phyloP scores from a whole-genome alignment of 2,888 invertebrate genomes.

The Drosophila flavopinicola region DNA sequence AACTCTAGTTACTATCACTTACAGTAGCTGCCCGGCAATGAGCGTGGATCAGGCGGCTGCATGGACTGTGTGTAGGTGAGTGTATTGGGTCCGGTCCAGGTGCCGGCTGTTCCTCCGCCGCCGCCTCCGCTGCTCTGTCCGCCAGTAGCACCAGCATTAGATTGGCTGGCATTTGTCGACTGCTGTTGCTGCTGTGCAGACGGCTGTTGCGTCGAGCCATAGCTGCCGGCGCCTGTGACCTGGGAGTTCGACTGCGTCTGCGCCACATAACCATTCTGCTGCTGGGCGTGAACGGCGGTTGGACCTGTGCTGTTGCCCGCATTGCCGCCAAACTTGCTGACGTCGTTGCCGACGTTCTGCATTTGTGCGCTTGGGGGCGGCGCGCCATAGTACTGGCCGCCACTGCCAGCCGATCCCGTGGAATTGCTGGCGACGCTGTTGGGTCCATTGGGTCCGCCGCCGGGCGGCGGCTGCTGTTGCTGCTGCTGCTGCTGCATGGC shows the following conservation, averaged over 20 bases:
- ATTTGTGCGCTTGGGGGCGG: slow-evolving; percentile 78
- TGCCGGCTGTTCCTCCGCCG: slow-evolving; percentile 85
- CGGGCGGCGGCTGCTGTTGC: slow-evolving; percentile 64
- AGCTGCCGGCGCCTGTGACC: slow-evolving; percentile 52
- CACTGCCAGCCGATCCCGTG: slow-evolving; percentile 55
- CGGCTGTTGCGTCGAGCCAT: slow-evolving; percentile 53
- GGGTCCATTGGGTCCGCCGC: slow-evolving; percentile 65
- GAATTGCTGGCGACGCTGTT: slow-evolving; percentile 58
- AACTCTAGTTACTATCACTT: too few species aligned
- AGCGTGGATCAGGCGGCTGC: slow-evolving; percentile 89
- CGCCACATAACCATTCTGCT: slow-evolving; percentile 83
- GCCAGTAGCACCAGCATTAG: slow-evolving; percentile 58
- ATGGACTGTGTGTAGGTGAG: slow-evolving; percentile 96
- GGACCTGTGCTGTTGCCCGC: slow-evolving; percentile 45
- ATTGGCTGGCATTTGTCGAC: slow-evolving; percentile 51
- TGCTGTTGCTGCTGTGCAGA: slow-evolving; percentile 46
- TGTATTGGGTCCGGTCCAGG: slow-evolving; percentile 95
- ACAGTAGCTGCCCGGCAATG: slow-evolving; percentile 88
- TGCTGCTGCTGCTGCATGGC: slow-evolving; percentile 73
- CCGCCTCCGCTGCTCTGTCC: slow-evolving; percentile 69
- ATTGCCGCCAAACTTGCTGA: slow-evolving; percentile 75
- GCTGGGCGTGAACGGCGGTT: slow-evolving; percentile 40
- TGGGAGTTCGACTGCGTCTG: slow-evolving; percentile 70
- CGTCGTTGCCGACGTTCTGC: slow-evolving; percentile 79
- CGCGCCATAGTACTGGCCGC: slow-evolving; percentile 71